phyloP scores from a whole-genome alignment of 2,888 invertebrate genomes.

The Coecobrya sp. region DNA sequence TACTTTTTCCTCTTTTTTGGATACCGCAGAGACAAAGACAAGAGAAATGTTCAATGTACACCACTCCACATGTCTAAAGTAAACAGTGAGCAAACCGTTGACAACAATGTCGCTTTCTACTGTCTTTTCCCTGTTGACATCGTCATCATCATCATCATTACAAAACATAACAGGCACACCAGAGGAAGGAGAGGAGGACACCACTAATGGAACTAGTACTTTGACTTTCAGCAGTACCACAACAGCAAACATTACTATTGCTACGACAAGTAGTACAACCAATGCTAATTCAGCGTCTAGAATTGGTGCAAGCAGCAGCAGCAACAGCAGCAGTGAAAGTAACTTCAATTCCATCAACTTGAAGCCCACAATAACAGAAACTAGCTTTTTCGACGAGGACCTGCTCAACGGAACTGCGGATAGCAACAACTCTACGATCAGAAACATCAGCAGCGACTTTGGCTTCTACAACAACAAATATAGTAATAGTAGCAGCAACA shows the following conservation, averaged over 20 bases:
- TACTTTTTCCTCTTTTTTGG: not conserved
- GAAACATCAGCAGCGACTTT: not conserved
- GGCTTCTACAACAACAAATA: not conserved
- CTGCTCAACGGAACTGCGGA: not conserved
- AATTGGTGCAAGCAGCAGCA: not conserved
- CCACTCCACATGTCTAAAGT: conserved; percentile 48
- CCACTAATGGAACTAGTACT: not conserved
- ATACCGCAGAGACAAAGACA: not conserved
- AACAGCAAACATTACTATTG: not conserved
- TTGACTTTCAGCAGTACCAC: not conserved
- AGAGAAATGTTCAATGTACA: conserved; percentile 31
- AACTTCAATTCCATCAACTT: not conserved
- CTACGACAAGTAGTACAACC: not conserved
- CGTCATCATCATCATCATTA: conserved; percentile 13
- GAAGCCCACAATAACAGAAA: not conserved
- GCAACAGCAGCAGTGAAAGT: not conserved
- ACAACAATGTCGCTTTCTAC: conserved; percentile 52
- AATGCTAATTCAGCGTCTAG: not conserved
- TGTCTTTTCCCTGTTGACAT: conserved; percentile 51
- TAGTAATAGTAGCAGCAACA: not conserved
- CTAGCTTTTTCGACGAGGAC: not conserved
- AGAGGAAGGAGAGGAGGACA: not conserved
- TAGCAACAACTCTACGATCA: not conserved
- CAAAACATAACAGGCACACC: not conserved
- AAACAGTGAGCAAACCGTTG: conserved; percentile 46